These are phyloP conservation scores for Saccopteryx leptura DNA, from an alignment of 2,113 vertebrate genomes.

Conservation along the genomic window DNA sequence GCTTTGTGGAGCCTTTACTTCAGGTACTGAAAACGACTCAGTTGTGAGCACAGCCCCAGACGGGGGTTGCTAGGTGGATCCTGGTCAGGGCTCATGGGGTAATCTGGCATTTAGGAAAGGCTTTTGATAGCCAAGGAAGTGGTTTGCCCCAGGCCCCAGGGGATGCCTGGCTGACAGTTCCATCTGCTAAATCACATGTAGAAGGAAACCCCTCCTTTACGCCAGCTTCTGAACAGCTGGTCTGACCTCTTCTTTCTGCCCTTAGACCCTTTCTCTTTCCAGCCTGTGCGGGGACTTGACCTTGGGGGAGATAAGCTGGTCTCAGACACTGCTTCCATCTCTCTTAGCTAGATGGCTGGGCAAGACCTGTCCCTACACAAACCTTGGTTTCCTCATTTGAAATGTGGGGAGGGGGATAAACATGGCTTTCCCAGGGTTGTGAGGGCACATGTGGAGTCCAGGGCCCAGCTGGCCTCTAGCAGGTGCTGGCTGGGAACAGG, in stretches of 20 bases:
- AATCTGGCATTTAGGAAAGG: neutral
- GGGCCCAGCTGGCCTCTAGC: neutral
- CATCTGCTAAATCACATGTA: neutral
- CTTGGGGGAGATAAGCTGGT: neutral
- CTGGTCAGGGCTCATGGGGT: neutral
- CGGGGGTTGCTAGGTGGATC: no score
- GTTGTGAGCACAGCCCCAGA: no score
- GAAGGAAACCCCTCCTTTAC: neutral
- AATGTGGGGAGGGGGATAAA: neutral
- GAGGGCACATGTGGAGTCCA: neutral
- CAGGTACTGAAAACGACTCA: no score
- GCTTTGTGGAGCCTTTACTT: no score
- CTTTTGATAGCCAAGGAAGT: rapidly evolving
- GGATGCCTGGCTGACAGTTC: no score
- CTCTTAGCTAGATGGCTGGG: rapidly evolving
- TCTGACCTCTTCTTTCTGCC: neutral
- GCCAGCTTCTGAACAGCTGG: neutral
- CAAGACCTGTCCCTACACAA: neutral
- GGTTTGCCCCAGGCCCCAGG: neutral
- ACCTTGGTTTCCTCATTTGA: neutral
- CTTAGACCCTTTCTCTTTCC: neutral
- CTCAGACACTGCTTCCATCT: neutral
- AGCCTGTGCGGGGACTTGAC: neutral
- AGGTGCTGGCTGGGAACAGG: neutral
- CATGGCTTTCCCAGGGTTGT: no score